phyloP scores from a whole-genome alignment of 2,888 invertebrate species.

The Leuctra nigra region DNA sequence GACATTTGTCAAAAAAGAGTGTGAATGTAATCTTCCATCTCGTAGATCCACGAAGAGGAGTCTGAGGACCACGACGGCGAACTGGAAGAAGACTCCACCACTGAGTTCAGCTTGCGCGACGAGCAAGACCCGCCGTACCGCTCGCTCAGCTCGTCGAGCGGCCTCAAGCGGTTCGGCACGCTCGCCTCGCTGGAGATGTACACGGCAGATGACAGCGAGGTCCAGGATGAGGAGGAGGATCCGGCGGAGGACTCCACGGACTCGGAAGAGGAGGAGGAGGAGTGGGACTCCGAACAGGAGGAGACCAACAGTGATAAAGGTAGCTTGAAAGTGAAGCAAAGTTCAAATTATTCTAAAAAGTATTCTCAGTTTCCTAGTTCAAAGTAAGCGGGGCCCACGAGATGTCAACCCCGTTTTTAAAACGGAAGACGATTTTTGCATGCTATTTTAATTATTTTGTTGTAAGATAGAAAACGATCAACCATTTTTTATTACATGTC shows the following conservation, averaged over 20 bases:
- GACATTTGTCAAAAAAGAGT: too few species aligned
- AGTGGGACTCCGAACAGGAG: conserved; percentile 24
- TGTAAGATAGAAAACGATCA: too few species aligned
- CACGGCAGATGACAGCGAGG: conserved; percentile 38
- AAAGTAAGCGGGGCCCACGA: too few species aligned
- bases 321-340: not conserved
- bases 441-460: too few species aligned
- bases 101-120: conserved; percentile 62
- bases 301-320: conserved; percentile 11
- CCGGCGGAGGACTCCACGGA: conserved; percentile 31
- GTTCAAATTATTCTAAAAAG: too few species aligned
- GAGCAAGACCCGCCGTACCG: conserved; percentile 67
- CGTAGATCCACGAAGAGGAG: conserved; percentile 32
- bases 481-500: too few species aligned
- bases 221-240: conserved; percentile 33
- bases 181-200: conserved; percentile 39
- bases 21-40: too few species aligned
- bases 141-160: conserved; percentile 49
- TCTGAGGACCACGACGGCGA: conserved; percentile 36
- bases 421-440: too few species aligned
- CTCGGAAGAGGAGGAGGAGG: conserved; percentile 24
- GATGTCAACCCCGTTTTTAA: too few species aligned
- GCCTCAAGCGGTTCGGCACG: conserved; percentile 41
- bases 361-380: too few species aligned
- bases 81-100: conserved; percentile 56